These are phyloP conservation scores for Ursus arctos DNA, from an alignment of 2,113 vertebrate species.

Conservation along the genomic window DNA sequence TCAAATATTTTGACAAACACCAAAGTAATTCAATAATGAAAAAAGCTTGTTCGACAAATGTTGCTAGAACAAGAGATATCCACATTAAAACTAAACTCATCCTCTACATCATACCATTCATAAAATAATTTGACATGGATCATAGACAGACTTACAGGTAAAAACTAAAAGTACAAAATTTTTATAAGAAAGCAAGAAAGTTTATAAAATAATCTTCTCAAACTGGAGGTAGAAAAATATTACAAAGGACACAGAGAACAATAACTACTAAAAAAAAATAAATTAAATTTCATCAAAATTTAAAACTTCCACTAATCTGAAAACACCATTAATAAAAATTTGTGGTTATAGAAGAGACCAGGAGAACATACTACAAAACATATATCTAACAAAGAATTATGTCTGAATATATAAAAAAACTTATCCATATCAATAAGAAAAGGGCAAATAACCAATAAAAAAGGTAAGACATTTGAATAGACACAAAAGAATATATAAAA, in stretches of 20 bases:
- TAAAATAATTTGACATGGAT: background rate
- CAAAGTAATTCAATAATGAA: background rate
- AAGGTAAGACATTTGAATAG: background rate
- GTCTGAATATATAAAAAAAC: background rate
- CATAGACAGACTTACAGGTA: background rate
- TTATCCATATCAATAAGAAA: background rate
- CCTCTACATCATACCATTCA: background rate
- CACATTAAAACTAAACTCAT: background rate
- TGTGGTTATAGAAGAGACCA: background rate
- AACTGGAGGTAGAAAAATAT: background rate
- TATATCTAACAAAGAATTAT: background rate
- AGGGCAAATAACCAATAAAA: background rate
- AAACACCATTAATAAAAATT: constrained; percentile 6
- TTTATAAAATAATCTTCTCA: background rate
- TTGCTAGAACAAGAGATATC: background rate
- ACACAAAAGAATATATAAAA: constrained; percentile 9
- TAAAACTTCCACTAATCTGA: background rate
- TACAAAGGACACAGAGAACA: background rate
- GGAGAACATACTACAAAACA: background rate
- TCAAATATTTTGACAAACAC: background rate
- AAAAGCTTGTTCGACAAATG: background rate
- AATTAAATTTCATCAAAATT: background rate
- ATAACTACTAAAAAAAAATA: background rate
- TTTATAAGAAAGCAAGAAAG: background rate
- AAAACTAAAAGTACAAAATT: background rate